Evolutionary conservation across 2,113 vertebrate species (phyloP), one percentile per base, ranked within the genome.

Genomic region (Siniperca chuatsi): DNA sequence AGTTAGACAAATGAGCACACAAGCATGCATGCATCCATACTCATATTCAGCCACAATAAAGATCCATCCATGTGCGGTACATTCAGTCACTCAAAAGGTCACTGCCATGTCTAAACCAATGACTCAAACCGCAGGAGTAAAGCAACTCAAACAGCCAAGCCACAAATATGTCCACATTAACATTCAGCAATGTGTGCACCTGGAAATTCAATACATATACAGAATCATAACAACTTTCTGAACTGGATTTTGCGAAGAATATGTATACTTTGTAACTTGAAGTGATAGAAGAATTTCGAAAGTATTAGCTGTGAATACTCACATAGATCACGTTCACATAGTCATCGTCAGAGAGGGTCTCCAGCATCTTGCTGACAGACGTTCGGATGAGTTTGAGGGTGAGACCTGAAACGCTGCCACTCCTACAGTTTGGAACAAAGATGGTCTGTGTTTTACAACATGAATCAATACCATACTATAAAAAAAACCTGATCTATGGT

Each of bases 241-340:
- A 18, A 58, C 20, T 64, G 11, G 3, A 23, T 21, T 35, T 21
- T n/a, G 4, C 1, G 33, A n/a, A 21, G 61, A 57, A 52, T 2
- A 52, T 11, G 6, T 20, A 71, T 42, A 15, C 6, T n/a, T 44
- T 15, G 25, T 54, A 23, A 50, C 4, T 20, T 18, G 10, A 60
- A 58, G 33, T n/a, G 4, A 66, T 13, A 23, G 1, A 58, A 69
- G 52, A 48, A 46, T 48, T 50, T 54, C 0, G 6, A 1, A 33
- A 20, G 16, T 1, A 60, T 64, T 29, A 55, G 82, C 64, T 13
- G 46, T 48, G 23, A 57, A 82, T 94, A 97, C 98, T 98, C 91
- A 99, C 98, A 76, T 96, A 98, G 89, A 98, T 96, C 61, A 99
- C 97, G 75, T 99, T 99, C 87, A 99, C 98, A 60, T 97, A 99